A percentile compares a stretch with the other conserved stretches of the same genome.
phyloP scores from a whole-genome alignment of 2,113 vertebrate species.

The Chascanopsetta lugubris region DNA sequence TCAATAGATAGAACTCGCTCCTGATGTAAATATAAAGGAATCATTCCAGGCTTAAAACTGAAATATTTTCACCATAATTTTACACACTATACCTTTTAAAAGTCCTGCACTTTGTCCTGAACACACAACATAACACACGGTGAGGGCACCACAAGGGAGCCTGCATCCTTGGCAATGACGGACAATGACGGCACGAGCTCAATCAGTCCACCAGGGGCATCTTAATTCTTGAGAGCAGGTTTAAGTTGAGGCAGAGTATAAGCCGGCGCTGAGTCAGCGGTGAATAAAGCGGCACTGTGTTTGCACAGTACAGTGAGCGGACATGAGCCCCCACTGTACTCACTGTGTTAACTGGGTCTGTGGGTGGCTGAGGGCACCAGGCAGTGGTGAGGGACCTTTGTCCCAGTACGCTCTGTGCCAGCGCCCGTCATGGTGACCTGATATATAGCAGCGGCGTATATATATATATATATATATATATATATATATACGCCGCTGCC shows the following conservation, averaged over 20 bases:
- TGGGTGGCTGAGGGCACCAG: conserved; percentile 12
- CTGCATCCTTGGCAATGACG: conserved; percentile 40
- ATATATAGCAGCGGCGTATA: too few relatives aligned
- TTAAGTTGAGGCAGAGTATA: background rate
- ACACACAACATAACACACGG: conserved; percentile 19
- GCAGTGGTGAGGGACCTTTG: conserved; percentile 62
- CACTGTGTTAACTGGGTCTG: background rate
- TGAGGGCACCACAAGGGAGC: background rate
- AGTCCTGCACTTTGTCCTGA: conserved; percentile 53
- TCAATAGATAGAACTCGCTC: too few relatives aligned
- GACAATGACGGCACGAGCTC: background rate
- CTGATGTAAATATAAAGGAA: too few relatives aligned
- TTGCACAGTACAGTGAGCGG: background rate
- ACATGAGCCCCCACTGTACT: conserved; percentile 1
- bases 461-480: too few relatives aligned
- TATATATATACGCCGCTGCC: too few relatives aligned
- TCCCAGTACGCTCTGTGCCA: conserved; percentile 64
- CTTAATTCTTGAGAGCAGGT: too few relatives aligned
- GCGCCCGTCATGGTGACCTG: conserved; percentile 45
- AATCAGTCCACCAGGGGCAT: too few relatives aligned
- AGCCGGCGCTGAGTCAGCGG: conserved; percentile 12
- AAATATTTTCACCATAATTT: too few relatives aligned
- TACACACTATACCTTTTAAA: too few relatives aligned
- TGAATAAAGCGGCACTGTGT: background rate
- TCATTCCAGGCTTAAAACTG: too few relatives aligned